Evolutionary conservation across 37 sponge, comb jelly and placozoan species (phyloP).

Genomic region (Amphimedon queenslandica): DNA sequence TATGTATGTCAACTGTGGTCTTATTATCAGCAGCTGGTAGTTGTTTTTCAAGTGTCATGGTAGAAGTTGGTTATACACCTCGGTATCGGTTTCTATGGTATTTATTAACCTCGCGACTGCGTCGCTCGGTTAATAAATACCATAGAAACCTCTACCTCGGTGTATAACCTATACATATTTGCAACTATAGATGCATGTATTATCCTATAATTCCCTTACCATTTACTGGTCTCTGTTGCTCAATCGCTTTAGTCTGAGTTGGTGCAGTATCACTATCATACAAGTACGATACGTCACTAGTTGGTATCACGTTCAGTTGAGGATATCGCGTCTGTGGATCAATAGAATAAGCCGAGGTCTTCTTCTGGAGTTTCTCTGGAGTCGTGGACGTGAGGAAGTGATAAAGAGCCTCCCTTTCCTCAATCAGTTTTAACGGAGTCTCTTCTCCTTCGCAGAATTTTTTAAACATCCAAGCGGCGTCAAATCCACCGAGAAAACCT

Average conservation of each 20-base stretch:
- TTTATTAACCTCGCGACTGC: too few species aligned
- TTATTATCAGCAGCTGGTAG: too few species aligned
- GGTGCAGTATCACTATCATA: slow-evolving; percentile 53
- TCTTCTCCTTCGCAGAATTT: slow-evolving; percentile 51
- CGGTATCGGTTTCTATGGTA: too few species aligned
- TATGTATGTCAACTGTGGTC: too few species aligned
- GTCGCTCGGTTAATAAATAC: too few species aligned
- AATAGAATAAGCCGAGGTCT: slow-evolving; percentile 66
- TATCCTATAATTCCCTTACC: neutral
- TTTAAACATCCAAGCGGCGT: slow-evolving; percentile 96
- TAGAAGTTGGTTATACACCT: too few species aligned
- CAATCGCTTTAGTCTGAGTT: neutral
- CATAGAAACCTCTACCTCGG: too few species aligned
- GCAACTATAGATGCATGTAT: too few species aligned
- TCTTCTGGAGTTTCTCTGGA: slow-evolving; percentile 57
- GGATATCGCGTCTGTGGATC: slow-evolving; percentile 85
- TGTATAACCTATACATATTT: too few species aligned
- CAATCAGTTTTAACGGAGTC: slow-evolving; percentile 63
- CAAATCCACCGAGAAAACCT: slow-evolving; percentile 84
- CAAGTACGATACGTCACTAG: slow-evolving; percentile 51
- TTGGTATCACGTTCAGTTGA: slow-evolving; percentile 41
- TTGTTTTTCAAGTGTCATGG: too few species aligned
- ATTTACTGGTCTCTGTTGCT: too few species aligned
- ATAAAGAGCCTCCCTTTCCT: slow-evolving; percentile 69
- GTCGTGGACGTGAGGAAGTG: slow-evolving; percentile 83